Percentiles rank a stretch among this genome's conserved stretches.
These are phyloP conservation scores for Heliconius melpomene DNA, from an alignment of 1,140 invertebrate genomes.

Conservation along the genomic window DNA sequence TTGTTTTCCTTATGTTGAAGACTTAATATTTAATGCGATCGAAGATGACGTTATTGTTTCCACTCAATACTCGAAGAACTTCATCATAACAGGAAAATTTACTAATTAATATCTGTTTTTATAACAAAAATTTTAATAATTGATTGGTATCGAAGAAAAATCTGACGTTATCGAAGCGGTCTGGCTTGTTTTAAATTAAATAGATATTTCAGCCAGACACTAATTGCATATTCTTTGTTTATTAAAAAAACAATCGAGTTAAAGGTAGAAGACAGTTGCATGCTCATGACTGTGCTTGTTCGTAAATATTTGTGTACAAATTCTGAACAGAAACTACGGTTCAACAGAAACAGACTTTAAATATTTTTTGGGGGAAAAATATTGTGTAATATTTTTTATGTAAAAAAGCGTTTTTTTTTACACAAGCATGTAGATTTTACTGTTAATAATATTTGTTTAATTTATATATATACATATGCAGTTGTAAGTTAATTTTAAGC, in stretches of 20 bases:
- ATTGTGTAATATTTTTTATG: neutral
- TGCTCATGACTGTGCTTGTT: neutral
- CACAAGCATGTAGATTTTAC: too few species aligned
- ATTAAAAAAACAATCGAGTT: neutral
- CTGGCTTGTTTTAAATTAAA: too few species aligned
- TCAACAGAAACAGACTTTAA: neutral
- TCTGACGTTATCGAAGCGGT: too few species aligned
- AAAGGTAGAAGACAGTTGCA: neutral
- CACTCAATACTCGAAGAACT: neutral
- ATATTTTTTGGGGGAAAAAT: neutral
- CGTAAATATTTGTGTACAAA: conserved; percentile 14
- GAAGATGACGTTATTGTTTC: conserved; percentile 4
- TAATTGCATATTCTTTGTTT: neutral
- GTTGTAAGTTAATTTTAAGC: too few species aligned
- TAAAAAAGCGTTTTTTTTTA: neutral
- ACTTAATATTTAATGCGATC: conserved; percentile 6
- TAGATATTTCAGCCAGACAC: too few species aligned
- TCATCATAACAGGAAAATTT: neutral
- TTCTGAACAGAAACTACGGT: neutral
- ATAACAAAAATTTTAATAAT: too few species aligned
- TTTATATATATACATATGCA: too few species aligned
- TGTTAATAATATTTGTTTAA: too few species aligned
- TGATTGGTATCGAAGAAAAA: too few species aligned
- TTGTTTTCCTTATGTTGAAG: conserved; percentile 10
- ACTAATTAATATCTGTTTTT: neutral